Percentiles rank a stretch among this genome's conserved stretches.
phyloP scores from a whole-genome alignment of 2,797 vertebrate species.

The Gadopsis marmoratus region DNA sequence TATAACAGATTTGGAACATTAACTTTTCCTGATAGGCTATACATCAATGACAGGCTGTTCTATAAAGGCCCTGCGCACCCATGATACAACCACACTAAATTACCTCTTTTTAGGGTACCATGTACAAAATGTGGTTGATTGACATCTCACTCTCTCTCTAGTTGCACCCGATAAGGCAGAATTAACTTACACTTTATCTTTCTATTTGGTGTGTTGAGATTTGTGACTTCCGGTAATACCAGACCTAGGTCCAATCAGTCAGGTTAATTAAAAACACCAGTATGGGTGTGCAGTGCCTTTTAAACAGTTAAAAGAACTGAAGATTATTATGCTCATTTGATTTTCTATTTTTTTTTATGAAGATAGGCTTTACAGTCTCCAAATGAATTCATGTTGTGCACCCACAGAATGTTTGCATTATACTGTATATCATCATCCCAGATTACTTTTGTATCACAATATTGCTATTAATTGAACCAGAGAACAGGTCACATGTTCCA shows the following conservation, averaged over 20 bases:
- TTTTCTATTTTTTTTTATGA: background rate
- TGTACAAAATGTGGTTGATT: background rate
- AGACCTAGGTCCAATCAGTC: background rate
- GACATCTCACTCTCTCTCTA: background rate
- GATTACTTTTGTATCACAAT: background rate
- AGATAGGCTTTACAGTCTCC: background rate
- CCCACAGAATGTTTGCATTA: background rate
- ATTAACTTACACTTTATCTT: background rate
- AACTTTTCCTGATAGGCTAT: background rate
- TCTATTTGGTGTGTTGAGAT: background rate
- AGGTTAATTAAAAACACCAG: conserved; percentile 3
- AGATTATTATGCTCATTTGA: background rate
- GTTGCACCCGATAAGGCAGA: background rate
- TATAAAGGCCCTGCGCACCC: background rate
- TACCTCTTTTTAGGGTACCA: conserved; percentile 3
- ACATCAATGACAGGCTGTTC: background rate
- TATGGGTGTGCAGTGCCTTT: conserved; percentile 17
- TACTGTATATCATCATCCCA: background rate
- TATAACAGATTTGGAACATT: background rate
- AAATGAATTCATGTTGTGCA: background rate
- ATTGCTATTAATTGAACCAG: background rate
- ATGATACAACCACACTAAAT: background rate
- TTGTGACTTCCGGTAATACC: background rate
- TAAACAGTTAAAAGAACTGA: conserved; percentile 1
- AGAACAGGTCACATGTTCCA: background rate